Conservation (phyloP, 2,113 vertebrate species). For the Microtus montanus region DNA sequence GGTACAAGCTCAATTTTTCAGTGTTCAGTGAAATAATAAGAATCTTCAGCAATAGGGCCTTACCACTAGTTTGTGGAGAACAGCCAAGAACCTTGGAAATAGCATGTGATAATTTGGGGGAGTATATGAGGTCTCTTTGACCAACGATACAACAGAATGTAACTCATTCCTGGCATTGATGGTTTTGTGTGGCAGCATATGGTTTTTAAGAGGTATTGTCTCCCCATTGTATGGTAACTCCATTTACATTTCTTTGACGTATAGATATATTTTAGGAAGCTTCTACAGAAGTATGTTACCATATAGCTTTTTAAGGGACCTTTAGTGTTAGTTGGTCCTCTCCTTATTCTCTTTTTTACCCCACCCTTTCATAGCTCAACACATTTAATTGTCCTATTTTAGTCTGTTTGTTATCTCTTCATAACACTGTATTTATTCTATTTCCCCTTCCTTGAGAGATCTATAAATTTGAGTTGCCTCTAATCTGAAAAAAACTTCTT, state of each 20-base stretch:
- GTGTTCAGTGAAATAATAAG: not conserved
- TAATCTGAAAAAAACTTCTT: not conserved
- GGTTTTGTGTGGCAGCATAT: not conserved
- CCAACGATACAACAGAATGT: not conserved
- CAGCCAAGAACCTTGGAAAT: not conserved
- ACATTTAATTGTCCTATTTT: not conserved
- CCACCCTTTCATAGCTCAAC: not conserved
- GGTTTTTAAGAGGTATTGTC: not conserved
- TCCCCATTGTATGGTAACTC: not conserved
- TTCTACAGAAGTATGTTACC: not conserved
- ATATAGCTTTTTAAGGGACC: not conserved
- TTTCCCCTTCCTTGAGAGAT: not conserved
- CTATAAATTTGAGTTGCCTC: not conserved
- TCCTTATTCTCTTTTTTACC: not conserved
- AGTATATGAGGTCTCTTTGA: not conserved
- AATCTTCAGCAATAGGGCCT: not conserved
- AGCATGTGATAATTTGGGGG: not conserved
- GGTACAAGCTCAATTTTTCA: not conserved
- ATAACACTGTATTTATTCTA: not conserved
- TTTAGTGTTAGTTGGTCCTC: not conserved
- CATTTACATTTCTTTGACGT: not conserved
- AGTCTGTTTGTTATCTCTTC: not conserved
- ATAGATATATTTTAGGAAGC: not conserved
- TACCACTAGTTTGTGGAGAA: not conserved
- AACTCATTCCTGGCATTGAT: not conserved